Evolutionary conservation across 2,113 vertebrate species (phyloP).

Genomic region (Leucoraja erinaceus): DNA sequence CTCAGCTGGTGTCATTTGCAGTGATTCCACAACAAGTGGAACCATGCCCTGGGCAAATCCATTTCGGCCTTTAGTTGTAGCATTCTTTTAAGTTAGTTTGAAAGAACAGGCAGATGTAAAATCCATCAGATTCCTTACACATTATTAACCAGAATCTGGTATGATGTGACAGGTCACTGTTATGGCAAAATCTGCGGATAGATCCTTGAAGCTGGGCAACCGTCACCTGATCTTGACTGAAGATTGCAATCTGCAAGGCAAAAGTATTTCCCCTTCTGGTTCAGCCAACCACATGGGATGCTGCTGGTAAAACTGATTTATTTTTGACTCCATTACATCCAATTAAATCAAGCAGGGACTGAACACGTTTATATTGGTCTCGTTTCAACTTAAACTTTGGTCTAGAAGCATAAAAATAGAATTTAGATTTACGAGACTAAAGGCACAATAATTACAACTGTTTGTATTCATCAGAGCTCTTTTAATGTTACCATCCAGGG

Average conservation of each 20-base stretch:
- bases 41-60: background rate
- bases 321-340: constrained; percentile 13
- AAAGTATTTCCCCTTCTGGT: constrained; percentile 1
- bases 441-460: background rate
- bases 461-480: too few species aligned
- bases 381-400: background rate
- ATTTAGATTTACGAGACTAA: background rate
- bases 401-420: background rate
- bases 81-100: background rate
- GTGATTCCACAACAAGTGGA: background rate
- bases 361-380: background rate
- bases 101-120: background rate
- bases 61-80: background rate
- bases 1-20: background rate
- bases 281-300: background rate
- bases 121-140: background rate
- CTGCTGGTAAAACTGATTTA: constrained; percentile 15
- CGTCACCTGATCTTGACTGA: constrained; percentile 11
- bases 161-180: constrained; percentile 19
- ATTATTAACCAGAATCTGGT: constrained; percentile 21
- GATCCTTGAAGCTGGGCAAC: constrained; percentile 16
- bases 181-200: background rate
- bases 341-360: background rate
- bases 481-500: too few species aligned
- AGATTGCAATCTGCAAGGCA: background rate